Evolutionary conservation across 2,888 invertebrate genomes (phyloP), one percentile per base, ranked within the genome.

Genomic region (Drosophila mayaguana): DNA sequence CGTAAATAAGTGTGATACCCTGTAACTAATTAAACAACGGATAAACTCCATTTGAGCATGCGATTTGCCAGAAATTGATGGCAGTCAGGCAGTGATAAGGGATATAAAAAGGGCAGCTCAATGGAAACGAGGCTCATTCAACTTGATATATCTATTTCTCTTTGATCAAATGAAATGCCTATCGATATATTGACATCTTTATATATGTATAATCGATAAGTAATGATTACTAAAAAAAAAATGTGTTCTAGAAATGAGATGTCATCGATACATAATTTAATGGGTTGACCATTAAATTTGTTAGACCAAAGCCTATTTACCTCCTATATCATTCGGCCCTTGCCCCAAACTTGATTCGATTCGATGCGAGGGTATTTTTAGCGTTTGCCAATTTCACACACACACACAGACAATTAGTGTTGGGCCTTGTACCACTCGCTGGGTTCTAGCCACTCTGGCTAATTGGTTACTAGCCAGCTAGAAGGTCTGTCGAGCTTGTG

Each of bases 401-500:
- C 40, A 40, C n/a, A 40, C n/a, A n/a, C 7, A 45, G 46, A 46
- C 61, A 62, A 62, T 64, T 68, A 57, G 62, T 34, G 46, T 50
- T 16, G 62, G 50, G 63, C 79, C 75, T 73, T 60, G 75, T 69
- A 73, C 62, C 25, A 62, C 45, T 54, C 50, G 53, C 25, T 38
- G 48, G 42, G 34, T 77, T 72, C 75, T 56, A n/a, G 8, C 28
- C 45, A 32, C 38, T 36, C 7, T 28, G n/a, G 42, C 45, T 67
- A 78, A 75, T 78, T 75, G 74, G 60, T 48, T 40, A 40, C 60
- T 32, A 50, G 48, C 32, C 48, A 18, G 48, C 3, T 40, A 12
- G 83, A 83, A 85, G 86, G 86, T 59, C 81, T 64, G 32, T 38
- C 22, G 32, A 46, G 22, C 56, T 51, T 16, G 53, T 16, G 61